Evolutionary conservation across 2,888 invertebrate genomes (phyloP).

Genomic region (Lycaena phlaeas): DNA sequence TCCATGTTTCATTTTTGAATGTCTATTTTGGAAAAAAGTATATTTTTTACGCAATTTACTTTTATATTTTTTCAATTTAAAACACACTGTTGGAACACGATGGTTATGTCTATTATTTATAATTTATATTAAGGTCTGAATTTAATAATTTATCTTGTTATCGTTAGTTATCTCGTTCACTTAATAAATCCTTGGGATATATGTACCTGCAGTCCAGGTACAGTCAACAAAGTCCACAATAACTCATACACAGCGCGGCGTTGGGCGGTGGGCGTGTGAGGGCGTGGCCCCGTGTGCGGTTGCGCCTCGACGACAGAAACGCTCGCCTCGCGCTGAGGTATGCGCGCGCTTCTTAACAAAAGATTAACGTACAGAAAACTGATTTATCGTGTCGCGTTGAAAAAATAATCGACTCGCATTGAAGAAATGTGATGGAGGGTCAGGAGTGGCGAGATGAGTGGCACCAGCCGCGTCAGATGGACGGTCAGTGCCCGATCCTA

Average conservation of each 20-base stretch:
- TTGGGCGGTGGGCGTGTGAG: conserved; percentile 39
- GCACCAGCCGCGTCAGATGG: conserved; percentile 57
- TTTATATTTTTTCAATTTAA: no score
- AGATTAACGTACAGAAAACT: conserved; percentile 62
- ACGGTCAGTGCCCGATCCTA: conserved; percentile 46
- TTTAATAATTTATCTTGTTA: conserved; percentile 9
- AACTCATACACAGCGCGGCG: conserved; percentile 15
- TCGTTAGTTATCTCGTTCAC: neutral
- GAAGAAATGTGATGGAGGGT: conserved; percentile 67
- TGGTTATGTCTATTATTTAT: no score
- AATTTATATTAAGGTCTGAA: conserved; percentile 6
- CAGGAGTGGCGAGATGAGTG: conserved; percentile 66
- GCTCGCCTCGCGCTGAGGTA: conserved; percentile 59
- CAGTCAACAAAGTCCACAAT: neutral
- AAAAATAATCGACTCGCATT: conserved; percentile 55
- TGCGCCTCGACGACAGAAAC: conserved; percentile 87
- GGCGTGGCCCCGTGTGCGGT: conserved; percentile 62
- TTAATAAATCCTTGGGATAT: conserved; percentile 2
- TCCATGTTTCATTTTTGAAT: no score
- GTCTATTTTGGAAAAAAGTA: no score
- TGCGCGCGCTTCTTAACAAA: conserved; percentile 38
- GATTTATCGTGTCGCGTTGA: conserved; percentile 70
- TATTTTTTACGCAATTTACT: no score
- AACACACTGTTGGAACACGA: no score
- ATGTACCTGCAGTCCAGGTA: conserved; percentile 4